phyloP scores from a whole-genome alignment of 2,888 invertebrate species.

The Argyresthia goedartella region DNA sequence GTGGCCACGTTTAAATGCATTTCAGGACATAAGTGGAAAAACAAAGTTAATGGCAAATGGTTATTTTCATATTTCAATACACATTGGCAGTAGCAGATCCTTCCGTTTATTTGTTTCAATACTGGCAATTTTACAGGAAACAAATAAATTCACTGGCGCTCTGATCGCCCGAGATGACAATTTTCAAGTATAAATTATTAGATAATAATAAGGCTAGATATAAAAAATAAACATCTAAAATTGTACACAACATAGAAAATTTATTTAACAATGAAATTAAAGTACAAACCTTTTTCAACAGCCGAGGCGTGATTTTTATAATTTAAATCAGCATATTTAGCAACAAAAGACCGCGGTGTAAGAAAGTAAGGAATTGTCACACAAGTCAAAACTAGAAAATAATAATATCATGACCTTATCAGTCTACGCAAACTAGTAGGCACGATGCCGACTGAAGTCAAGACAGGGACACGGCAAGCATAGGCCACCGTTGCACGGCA shows the following conservation, averaged over 20 bases:
- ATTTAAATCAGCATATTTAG: too few relatives aligned
- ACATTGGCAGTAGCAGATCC: constrained; percentile 45
- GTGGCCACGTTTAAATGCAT: constrained; percentile 45
- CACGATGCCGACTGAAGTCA: too few relatives aligned
- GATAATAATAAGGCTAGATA: constrained; percentile 22
- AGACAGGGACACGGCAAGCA: too few relatives aligned
- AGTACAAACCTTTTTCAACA: constrained; percentile 22
- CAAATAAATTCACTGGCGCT: neutral
- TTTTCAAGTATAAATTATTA: constrained; percentile 16
- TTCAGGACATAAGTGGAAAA: constrained; percentile 20
- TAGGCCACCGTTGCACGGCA: too few relatives aligned
- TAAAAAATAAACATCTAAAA: constrained; percentile 57
- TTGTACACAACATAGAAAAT: constrained; percentile 37
- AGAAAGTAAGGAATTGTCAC: too few relatives aligned
- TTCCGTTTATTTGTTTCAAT: neutral
- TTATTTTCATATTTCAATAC: constrained; percentile 8
- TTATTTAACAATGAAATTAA: constrained; percentile 17
- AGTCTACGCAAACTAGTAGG: too few relatives aligned
- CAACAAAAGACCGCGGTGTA: too few relatives aligned
- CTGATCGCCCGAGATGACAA: neutral
- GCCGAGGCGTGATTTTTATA: too few relatives aligned
- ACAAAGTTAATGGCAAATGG: constrained; percentile 14
- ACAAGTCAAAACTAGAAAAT: too few relatives aligned
- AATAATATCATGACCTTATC: too few relatives aligned
- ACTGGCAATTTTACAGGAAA: neutral